Evolutionary conservation across 2,888 invertebrate species (phyloP), one percentile per base, ranked within the genome.

Genomic region (Zaprionus lineosus): DNA sequence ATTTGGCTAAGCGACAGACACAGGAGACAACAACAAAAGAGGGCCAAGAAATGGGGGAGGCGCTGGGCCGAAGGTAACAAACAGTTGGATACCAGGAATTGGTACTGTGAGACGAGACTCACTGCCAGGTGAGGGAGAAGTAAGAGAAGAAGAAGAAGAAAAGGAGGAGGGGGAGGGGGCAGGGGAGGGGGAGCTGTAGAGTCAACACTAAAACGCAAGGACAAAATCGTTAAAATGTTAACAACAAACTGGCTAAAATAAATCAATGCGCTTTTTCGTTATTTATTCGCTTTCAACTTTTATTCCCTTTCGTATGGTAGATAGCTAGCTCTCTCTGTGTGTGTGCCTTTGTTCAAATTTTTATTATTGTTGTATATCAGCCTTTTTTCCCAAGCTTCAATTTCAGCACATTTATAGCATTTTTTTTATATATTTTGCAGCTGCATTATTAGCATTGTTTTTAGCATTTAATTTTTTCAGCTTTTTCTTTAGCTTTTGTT

Each of bases 151-250:
- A 34, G 33, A 39, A 37, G 26, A 6, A 46, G 37, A 37, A 24
- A 6, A 46, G 37, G 21, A 40, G 36, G 39, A 9, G 46, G 43
- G 26, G 33, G 24, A 4, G 29, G 11, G 43, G 33, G 36, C 44
- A 24, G 59, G 24, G 12, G 46, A 44, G 24, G 2, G 29, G 11
- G 43, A 37, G 36, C 44, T 29, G 59, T 31, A 15, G 46, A 44
- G 46, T 46, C 51, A 47, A 39, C 40, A 58, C 61, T 55, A 77
- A 84, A 85, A 74, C 84, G 81, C 73, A 83, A 83, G 84, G 82
- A 82, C 86, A 82, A 85, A 85, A 85, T 82, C 86, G 82, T 85
- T 83, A 82, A 81, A 81, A 82, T 82, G 86, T 82, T 82, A 82
- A 82, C 86, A 82, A 85, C 86, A 83, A 79, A 68, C 74, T 76